phyloP scores from a whole-genome alignment of 2,888 invertebrate species.

The Orthonevra nobilis region DNA sequence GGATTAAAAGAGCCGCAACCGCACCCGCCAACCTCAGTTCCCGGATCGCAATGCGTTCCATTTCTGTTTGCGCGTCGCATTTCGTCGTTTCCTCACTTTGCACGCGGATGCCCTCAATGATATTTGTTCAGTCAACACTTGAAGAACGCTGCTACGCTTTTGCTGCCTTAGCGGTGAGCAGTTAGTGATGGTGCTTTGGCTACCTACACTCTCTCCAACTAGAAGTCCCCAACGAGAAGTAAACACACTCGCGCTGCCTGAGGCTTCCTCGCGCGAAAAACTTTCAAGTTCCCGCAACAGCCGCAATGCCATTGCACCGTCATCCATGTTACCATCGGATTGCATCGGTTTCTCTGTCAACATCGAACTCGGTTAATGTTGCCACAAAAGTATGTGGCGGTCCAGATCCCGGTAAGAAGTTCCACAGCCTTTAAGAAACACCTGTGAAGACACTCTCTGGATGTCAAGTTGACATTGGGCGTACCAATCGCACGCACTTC shows the following conservation, averaged over 20 bases:
- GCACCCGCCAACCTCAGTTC: background rate
- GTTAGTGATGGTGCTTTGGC: background rate
- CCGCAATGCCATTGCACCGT: conserved; percentile 30
- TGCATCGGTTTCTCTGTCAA: no score
- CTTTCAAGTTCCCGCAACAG: conserved; percentile 67
- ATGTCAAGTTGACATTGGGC: conserved; percentile 59
- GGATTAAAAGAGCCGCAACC: conserved; percentile 56
- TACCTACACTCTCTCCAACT: background rate
- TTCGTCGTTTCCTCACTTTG: conserved; percentile 61
- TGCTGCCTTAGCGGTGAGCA: background rate
- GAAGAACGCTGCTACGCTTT: conserved; percentile 30
- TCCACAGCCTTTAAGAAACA: conserved; percentile 51
- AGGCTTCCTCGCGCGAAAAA: conserved; percentile 54
- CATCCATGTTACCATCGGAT: conserved; percentile 36
- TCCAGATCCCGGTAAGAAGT: conserved; percentile 25
- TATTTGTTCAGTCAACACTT: conserved; percentile 67
- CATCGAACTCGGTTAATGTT: conserved; percentile 48
- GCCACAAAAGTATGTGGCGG: conserved; percentile 39
- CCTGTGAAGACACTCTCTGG: conserved; percentile 54
- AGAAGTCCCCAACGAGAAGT: background rate
- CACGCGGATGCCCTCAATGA: conserved; percentile 66
- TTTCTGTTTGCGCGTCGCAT: conserved; percentile 56
- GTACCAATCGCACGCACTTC: conserved; percentile 66
- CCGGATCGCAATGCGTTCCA: conserved; percentile 28
- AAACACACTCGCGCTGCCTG: conserved; percentile 14